Evolutionary conservation across 2,113 vertebrate species (phyloP), one percentile per base, ranked within the genome.

Genomic region (Burhinus bistriatus): DNA sequence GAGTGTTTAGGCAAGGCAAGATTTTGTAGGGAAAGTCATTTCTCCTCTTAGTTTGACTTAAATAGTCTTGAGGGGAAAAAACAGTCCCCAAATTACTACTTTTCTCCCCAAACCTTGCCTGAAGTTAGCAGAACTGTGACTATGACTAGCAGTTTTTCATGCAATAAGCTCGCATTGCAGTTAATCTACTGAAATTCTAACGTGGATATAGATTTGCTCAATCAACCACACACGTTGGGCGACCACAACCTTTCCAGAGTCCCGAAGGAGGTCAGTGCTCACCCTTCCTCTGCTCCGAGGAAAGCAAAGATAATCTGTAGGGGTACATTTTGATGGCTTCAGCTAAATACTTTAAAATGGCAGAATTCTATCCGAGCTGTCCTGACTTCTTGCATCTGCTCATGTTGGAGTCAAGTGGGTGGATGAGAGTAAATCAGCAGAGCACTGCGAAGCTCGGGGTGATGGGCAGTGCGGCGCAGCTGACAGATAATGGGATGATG

Each of bases 401-500:
- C 8, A 22, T 30, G 62, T 18, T 68, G 91, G 75, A 70, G 58
- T 62, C 55, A 30, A 81, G 87, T 81, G 94, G 93, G 95, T 73
- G 94, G 92, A 71, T 45, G 62, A 70, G 71, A 73, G 42, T 78
- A 87, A 87, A 91, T 94, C 90, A 95, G 79, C 29, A 44, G 95
- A 83, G 92, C 66, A 34, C 90, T 54, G 83, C 77, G 91, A 82
- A 73, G 94, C 84, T 75, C 2, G 11, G 88, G 72, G 9, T 30
- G 87, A 69, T 80, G 76, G 95, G 78, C 95, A 95, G 87, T 77
- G 69, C 85, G 47, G 72, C 17, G 11, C 92, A 95, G 94, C 95
- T 95, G 97, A 96, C 84, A 77, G 87, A 97, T 95, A 94, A 95
- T 68, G 75, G 82, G 38, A 32, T 97, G 91, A 96, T 49, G 85